A percentile compares a stretch with the other conserved stretches of the same genome.
These are phyloP conservation scores for Stomatorhinus walkeri DNA, from an alignment of 2,797 vertebrate species.

Conservation along the genomic window DNA sequence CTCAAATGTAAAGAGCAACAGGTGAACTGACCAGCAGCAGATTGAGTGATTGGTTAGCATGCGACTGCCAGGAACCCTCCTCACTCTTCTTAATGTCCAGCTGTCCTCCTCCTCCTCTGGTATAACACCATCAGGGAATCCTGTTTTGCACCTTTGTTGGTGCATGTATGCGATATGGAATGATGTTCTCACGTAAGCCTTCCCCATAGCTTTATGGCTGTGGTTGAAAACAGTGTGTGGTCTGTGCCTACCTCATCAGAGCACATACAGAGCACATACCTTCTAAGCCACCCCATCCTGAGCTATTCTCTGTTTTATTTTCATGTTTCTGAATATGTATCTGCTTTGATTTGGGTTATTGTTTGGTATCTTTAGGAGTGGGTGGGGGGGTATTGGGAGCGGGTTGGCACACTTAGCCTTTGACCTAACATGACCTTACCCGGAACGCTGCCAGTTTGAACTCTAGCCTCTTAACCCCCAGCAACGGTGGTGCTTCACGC, in stretches of 20 bases:
- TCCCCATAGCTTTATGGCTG: background rate
- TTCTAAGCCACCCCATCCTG: background rate
- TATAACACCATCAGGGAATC: background rate
- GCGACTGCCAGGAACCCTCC: background rate
- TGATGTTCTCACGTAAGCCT: slow-evolving; percentile 7
- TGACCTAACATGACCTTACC: background rate
- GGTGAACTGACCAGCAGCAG: background rate
- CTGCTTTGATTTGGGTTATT: background rate
- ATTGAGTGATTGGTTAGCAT: background rate
- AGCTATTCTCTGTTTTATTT: background rate
- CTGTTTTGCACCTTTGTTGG: slow-evolving; percentile 5
- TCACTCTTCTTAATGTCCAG: background rate
- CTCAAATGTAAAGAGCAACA: background rate
- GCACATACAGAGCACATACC: slow-evolving; percentile 8
- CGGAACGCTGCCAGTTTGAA: background rate
- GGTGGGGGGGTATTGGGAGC: background rate
- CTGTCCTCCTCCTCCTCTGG: background rate
- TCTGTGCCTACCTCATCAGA: background rate
- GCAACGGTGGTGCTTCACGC: background rate
- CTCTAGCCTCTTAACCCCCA: background rate
- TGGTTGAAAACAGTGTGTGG: background rate
- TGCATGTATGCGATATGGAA: slow-evolving; percentile 15
- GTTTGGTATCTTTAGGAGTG: background rate
- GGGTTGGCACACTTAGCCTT: background rate
- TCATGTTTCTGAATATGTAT: background rate